These are phyloP conservation scores for Pachymerium ferrugineum DNA, from an alignment of 2,888 invertebrate genomes.

Conservation along the genomic window DNA sequence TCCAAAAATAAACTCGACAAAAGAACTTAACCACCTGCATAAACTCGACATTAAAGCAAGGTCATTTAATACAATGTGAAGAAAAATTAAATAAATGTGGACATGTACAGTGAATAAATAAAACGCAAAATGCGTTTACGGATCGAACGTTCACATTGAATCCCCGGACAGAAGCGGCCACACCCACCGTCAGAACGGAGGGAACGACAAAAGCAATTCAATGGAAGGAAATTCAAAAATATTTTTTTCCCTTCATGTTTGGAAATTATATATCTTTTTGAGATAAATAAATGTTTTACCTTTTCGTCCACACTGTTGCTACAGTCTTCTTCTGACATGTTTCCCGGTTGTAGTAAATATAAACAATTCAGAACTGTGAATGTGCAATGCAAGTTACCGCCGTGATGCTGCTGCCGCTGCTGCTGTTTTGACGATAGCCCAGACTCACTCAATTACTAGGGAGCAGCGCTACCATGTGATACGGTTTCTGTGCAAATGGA, in stretches of 20 bases:
- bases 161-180: slow-evolving; percentile 7
- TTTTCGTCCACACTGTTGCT: slow-evolving; percentile 28
- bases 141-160: neutral
- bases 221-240: neutral
- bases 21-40: neutral
- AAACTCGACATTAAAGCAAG: neutral
- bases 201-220: slow-evolving; percentile 10
- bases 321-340: slow-evolving; percentile 28
- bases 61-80: neutral
- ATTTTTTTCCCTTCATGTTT: neutral
- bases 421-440: slow-evolving; percentile 7
- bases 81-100: neutral
- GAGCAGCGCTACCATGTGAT: neutral
- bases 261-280: neutral
- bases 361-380: neutral
- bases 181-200: neutral
- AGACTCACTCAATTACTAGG: slow-evolving; percentile 11
- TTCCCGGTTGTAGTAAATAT: neutral
- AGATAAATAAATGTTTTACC: neutral
- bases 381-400: neutral
- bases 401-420: slow-evolving; percentile 15
- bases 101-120: neutral
- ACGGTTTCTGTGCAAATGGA: neutral
- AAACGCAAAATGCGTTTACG: neutral
- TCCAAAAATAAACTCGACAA: slow-evolving; percentile 3